Percentiles rank a stretch among this genome's conserved stretches.
These are phyloP conservation scores for Delphinus delphis DNA, from an alignment of 2,113 vertebrate species.

Conservation along the genomic window DNA sequence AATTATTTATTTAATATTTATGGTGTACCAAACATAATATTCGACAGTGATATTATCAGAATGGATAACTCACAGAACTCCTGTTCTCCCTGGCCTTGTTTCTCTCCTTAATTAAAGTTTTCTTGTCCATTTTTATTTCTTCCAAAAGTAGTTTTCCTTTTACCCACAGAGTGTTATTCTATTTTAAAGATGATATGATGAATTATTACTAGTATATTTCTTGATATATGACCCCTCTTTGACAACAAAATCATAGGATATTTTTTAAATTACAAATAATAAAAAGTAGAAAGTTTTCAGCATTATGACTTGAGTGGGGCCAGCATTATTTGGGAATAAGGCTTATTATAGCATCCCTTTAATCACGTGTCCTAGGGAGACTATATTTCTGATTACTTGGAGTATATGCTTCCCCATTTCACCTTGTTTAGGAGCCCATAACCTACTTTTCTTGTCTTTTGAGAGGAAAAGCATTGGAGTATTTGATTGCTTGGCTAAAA, in stretches of 20 bases:
- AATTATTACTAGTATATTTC: neutral
- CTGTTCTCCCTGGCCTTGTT: neutral
- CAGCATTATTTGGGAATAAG: neutral
- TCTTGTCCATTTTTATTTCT: neutral
- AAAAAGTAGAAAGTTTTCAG: neutral
- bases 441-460: neutral
- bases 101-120: neutral
- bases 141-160: neutral
- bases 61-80: neutral
- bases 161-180: neutral
- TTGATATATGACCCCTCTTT: neutral
- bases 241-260: neutral
- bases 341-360: neutral
- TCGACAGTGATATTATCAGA: neutral
- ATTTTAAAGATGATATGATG: neutral
- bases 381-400: neutral
- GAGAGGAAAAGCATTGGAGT: neutral
- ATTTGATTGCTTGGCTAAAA: neutral
- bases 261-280: neutral
- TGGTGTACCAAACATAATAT: neutral
- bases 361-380: neutral
- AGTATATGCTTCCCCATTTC: neutral
- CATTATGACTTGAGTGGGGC: neutral
- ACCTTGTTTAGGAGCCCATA: neutral
- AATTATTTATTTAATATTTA: neutral